Evolutionary conservation across 2,888 invertebrate genomes (phyloP).

Genomic region (Lithophane ornitopus): DNA sequence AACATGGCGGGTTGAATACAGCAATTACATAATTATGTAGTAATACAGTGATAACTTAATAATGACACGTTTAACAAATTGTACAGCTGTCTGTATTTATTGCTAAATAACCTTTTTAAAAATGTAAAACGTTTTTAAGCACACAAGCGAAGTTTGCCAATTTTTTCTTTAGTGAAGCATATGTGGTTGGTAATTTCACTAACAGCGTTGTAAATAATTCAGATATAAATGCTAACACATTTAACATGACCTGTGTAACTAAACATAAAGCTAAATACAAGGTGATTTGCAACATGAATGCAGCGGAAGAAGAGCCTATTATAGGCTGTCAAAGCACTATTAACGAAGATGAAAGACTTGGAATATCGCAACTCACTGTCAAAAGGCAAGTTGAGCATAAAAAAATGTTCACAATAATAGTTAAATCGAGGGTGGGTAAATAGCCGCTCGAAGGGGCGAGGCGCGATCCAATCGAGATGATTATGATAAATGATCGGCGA

Average conservation of each 20-base stretch:
- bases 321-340: constrained; percentile 75
- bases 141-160: background rate
- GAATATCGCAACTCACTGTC: constrained; percentile 72
- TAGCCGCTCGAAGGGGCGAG: constrained; percentile 83
- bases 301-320: constrained; percentile 66
- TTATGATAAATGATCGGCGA: constrained; percentile 87
- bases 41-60: background rate
- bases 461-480: constrained; percentile 88
- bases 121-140: background rate
- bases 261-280: constrained; percentile 27
- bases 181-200: background rate
- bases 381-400: constrained; percentile 81
- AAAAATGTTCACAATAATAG: constrained; percentile 87
- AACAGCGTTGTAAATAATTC: background rate
- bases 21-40: constrained; percentile 8
- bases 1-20: constrained; percentile 7
- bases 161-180: background rate
- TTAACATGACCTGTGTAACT: background rate
- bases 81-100: constrained; percentile 2
- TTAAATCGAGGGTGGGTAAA: constrained; percentile 89
- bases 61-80: background rate
- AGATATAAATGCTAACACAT: background rate
- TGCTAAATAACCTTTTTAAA: background rate
- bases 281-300: constrained; percentile 53
- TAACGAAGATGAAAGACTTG: constrained; percentile 75